A percentile compares a stretch with the other conserved stretches of the same genome.
These are phyloP conservation scores for Nineta flava DNA, from an alignment of 2,888 invertebrate genomes.

Conservation along the genomic window DNA sequence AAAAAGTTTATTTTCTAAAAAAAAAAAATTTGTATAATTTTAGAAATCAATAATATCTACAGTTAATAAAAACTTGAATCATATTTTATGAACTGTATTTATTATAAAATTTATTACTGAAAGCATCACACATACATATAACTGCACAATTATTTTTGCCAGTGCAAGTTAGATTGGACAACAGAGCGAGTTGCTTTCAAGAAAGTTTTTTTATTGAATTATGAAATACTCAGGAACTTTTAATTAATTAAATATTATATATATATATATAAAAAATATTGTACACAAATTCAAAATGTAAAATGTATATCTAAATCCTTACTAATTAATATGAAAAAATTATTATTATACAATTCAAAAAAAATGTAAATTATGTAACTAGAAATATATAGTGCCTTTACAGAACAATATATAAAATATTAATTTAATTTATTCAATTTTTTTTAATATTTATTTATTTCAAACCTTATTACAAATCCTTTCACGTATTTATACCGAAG, in stretches of 20 bases:
- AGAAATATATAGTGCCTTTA: slow-evolving; percentile 2
- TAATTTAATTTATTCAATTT: neutral
- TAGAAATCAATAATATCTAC: neutral
- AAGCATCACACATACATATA: neutral
- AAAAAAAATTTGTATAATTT: neutral
- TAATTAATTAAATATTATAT: too few relatives aligned
- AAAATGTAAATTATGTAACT: slow-evolving; percentile 9
- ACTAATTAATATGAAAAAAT: neutral
- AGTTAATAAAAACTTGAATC: neutral
- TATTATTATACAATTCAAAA: slow-evolving; percentile 1
- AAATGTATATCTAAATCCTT: neutral
- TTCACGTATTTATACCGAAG: too few relatives aligned
- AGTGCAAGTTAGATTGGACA: too few relatives aligned
- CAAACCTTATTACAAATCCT: too few relatives aligned
- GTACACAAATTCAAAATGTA: neutral
- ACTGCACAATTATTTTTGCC: neutral
- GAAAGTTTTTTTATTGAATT: neutral
- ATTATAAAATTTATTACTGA: neutral
- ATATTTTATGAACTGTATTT: neutral
- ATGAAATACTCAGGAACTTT: neutral
- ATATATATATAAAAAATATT: neutral
- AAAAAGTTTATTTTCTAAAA: neutral
- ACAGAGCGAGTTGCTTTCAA: neutral
- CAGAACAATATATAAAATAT: slow-evolving; percentile 6
- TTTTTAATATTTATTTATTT: neutral